A percentile compares a stretch with the other conserved stretches of the same genome.
phyloP scores from a whole-genome alignment of 1,140 invertebrate genomes.

The Portunus trituberculatus region DNA sequence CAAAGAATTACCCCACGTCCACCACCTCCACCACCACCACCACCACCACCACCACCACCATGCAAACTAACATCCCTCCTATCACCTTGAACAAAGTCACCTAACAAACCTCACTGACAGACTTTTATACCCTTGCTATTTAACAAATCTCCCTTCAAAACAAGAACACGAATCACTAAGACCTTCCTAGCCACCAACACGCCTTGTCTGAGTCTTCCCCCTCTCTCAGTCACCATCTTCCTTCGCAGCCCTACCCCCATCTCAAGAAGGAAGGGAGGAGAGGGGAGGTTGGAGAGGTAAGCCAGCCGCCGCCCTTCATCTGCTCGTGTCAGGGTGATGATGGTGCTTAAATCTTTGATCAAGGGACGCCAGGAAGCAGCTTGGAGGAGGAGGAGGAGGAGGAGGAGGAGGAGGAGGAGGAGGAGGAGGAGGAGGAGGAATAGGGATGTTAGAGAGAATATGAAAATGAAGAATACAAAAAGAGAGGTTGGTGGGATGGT shows the following conservation, averaged over 20 bases:
- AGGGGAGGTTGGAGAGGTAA: not conserved
- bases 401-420: not conserved
- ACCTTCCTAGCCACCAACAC: too few species aligned
- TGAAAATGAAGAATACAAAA: not conserved
- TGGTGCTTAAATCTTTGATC: not conserved
- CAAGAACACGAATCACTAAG: too few species aligned
- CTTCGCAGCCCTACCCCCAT: not conserved
- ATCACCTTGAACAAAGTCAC: too few species aligned
- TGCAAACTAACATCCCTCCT: too few species aligned
- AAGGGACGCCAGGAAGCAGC: not conserved
- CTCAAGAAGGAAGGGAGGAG: not conserved
- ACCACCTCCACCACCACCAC: too few species aligned
- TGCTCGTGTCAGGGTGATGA: constrained; percentile 27
- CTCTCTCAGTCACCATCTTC: not conserved
- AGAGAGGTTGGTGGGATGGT: not conserved
- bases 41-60: too few species aligned
- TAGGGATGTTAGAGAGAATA: not conserved
- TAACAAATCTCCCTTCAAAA: too few species aligned
- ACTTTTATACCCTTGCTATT: not conserved
- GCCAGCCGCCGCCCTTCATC: not conserved
- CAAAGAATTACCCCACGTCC: too few species aligned
- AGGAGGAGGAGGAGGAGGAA: not conserved
- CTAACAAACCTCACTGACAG: too few species aligned
- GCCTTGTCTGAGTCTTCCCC: not conserved
- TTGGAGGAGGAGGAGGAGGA: not conserved